Percentiles rank a stretch among this genome's conserved stretches.
These are phyloP conservation scores for Pachypsylla venusta DNA, from an alignment of 1,140 invertebrate species.

Conservation along the genomic window DNA sequence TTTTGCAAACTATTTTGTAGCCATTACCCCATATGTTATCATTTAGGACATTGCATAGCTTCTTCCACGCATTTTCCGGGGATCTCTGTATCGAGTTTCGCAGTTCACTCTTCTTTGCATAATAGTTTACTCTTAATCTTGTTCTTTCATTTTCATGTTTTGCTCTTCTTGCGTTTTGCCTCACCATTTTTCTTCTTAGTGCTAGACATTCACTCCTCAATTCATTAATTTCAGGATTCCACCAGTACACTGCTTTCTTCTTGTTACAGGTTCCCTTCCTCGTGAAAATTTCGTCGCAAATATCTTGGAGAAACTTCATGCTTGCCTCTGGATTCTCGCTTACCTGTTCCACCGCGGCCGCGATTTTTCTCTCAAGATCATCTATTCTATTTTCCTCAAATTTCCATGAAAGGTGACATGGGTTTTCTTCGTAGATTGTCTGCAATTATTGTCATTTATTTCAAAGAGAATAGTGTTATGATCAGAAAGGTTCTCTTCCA, in stretches of 20 bases:
- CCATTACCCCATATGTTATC: not conserved
- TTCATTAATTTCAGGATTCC: slow-evolving; percentile 24
- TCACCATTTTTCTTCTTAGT: slow-evolving; percentile 9
- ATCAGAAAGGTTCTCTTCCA: not conserved
- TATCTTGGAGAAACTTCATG: not conserved
- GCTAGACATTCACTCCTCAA: slow-evolving; percentile 21
- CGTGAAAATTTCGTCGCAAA: not conserved
- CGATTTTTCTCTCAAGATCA: not conserved
- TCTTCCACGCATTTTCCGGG: not conserved
- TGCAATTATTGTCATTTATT: not conserved
- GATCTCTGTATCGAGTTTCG: not conserved
- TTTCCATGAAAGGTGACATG: not conserved
- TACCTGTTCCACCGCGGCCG: not conserved
- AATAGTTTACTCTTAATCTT: not conserved
- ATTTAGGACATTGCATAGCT: not conserved
- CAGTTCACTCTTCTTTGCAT: not conserved
- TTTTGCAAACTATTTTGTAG: not conserved
- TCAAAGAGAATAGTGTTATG: slow-evolving; percentile 5
- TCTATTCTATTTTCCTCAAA: not conserved
- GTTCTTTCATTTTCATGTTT: not conserved
- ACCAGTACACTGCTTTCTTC: slow-evolving; percentile 24
- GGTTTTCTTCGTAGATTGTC: not conserved
- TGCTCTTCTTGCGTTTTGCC: not conserved
- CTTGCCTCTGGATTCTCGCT: not conserved
- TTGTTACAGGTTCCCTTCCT: not conserved